Percentiles rank a stretch among this genome's conserved stretches.
Conservation (phyloP, 2,113 vertebrate genomes). For the Microtus oregoni region DNA sequence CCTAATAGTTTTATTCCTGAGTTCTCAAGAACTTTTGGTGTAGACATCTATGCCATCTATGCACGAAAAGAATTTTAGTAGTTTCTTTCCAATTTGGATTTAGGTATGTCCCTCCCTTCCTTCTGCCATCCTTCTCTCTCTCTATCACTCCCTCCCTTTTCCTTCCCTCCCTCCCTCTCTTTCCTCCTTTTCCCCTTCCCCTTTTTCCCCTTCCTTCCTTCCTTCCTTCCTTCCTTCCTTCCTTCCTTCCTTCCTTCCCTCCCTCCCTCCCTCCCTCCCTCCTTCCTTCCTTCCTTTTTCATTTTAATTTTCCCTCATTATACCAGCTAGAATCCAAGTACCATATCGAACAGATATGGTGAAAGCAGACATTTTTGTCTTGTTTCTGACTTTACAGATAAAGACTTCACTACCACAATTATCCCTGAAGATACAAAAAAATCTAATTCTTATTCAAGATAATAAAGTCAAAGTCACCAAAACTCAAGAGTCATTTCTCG, state of each 20-base stretch:
- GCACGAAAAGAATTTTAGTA: not conserved
- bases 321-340: not conserved
- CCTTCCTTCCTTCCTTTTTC: too few species aligned
- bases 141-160: not conserved
- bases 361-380: not conserved
- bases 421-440: not conserved
- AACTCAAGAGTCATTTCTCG: not conserved
- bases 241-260: too few species aligned
- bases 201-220: too few species aligned
- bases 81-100: not conserved
- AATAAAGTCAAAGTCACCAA: not conserved
- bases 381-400: not conserved
- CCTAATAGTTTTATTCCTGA: not conserved
- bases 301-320: not conserved
- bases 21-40: not conserved
- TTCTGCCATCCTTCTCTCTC: not conserved
- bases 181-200: too few species aligned
- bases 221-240: too few species aligned
- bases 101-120: not conserved
- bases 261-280: too few species aligned
- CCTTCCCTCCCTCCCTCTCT: not conserved
- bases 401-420: not conserved
- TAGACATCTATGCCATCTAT: not conserved
- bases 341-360: not conserved
- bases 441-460: not conserved